phyloP scores from a whole-genome alignment of 2,888 invertebrate species.

The Hypselothyrea guttata region DNA sequence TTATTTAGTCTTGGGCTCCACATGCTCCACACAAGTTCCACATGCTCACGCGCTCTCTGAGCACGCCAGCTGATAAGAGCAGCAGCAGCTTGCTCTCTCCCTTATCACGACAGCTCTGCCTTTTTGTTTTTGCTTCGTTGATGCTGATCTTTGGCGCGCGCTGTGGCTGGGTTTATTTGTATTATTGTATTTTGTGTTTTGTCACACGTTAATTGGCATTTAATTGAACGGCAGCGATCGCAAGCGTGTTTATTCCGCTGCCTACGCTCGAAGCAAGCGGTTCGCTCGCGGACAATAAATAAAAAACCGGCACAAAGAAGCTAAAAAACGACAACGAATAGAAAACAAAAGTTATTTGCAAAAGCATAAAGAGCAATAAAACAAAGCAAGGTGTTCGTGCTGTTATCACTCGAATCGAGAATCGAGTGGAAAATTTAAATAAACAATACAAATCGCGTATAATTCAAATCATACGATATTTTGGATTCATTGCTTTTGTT shows the following conservation, averaged over 20 bases:
- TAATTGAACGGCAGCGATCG: conserved; percentile 66
- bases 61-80: conserved; percentile 47
- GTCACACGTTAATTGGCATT: conserved; percentile 78
- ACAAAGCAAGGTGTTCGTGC: too few species aligned
- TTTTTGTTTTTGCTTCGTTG: conserved; percentile 25
- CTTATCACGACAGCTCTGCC: conserved; percentile 41
- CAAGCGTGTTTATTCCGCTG: conserved; percentile 59
- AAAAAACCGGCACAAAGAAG: conserved; percentile 51
- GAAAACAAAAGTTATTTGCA: conserved; percentile 36
- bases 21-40: not conserved
- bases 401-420: conserved; percentile 3
- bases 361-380: not conserved
- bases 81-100: conserved; percentile 37
- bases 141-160: conserved; percentile 42
- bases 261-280: conserved; percentile 51
- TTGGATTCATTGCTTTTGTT: conserved; percentile 38
- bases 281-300: conserved; percentile 25
- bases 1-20: conserved; percentile 65
- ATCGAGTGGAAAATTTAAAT: not conserved
- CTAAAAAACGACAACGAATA: conserved; percentile 12
- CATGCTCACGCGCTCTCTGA: not conserved
- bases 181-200: conserved; percentile 33
- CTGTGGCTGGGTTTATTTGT: conserved; percentile 8
- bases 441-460: conserved; percentile 41
- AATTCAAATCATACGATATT: conserved; percentile 73